Conservation (phyloP, 2,888 invertebrate genomes). For the Hyposoter dolosus region DNA sequence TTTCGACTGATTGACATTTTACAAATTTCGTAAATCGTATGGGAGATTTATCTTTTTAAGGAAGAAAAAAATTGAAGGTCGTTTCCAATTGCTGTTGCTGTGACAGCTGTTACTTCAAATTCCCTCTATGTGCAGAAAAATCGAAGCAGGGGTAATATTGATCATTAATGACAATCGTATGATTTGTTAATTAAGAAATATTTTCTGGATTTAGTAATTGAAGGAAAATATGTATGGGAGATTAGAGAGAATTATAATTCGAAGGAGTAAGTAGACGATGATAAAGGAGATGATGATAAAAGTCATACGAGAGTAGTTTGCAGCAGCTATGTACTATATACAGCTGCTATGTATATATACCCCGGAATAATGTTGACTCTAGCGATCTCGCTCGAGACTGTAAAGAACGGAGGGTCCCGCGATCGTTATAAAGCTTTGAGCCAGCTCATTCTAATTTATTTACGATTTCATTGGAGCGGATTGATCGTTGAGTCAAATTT, state of each 20-base stretch:
- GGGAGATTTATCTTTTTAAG: too few relatives aligned
- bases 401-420: constrained; percentile 42
- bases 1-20: too few relatives aligned
- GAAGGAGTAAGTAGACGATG: background rate
- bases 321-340: background rate
- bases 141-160: background rate
- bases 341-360: background rate
- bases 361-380: constrained; percentile 76
- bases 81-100: too few relatives aligned
- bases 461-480: constrained; percentile 74
- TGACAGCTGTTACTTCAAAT: too few relatives aligned
- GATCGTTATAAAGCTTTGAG: constrained; percentile 21
- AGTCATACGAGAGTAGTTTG: background rate
- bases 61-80: too few relatives aligned
- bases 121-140: too few relatives aligned
- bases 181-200: background rate
- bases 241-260: background rate
- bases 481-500: constrained; percentile 13
- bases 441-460: constrained; percentile 75
- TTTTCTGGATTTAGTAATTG: background rate
- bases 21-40: too few relatives aligned
- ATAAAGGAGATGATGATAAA: background rate
- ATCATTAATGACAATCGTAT: background rate
- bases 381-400: constrained; percentile 69
- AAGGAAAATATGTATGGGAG: background rate